Evolutionary conservation across 2,888 invertebrate species (phyloP).

Genomic region (Salticus scenicus): DNA sequence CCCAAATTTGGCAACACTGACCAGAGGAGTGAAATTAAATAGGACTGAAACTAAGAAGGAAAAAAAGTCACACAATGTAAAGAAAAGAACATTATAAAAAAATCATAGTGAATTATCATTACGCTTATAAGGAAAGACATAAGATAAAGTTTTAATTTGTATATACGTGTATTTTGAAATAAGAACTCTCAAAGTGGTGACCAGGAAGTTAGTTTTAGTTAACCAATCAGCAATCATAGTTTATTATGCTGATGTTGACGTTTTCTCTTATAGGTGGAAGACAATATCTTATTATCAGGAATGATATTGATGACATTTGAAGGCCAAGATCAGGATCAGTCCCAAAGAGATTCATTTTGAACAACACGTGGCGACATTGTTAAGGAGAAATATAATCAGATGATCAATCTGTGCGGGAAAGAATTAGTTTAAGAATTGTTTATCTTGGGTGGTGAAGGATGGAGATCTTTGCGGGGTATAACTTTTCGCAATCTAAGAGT

Average conservation of each 20-base stretch:
- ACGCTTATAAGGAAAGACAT: no score
- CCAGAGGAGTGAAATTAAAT: no score
- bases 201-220: no score
- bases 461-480: neutral
- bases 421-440: neutral
- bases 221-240: no score
- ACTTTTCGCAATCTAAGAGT: neutral
- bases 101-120: no score
- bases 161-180: no score
- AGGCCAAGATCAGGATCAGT: neutral
- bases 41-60: no score
- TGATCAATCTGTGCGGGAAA: neutral
- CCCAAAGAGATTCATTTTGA: neutral
- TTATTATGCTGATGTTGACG: neutral
- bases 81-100: no score
- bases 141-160: no score
- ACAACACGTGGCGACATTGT: constrained; percentile 4
- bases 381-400: neutral
- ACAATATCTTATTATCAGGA: neutral
- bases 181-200: no score
- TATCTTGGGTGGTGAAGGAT: neutral
- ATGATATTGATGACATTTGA: neutral
- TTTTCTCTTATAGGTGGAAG: neutral
- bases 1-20: no score
- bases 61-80: no score